A percentile compares a stretch with the other conserved stretches of the same genome.
These are phyloP conservation scores for Tetranychus piercei DNA, from an alignment of 2,888 invertebrate species.

Conservation along the genomic window DNA sequence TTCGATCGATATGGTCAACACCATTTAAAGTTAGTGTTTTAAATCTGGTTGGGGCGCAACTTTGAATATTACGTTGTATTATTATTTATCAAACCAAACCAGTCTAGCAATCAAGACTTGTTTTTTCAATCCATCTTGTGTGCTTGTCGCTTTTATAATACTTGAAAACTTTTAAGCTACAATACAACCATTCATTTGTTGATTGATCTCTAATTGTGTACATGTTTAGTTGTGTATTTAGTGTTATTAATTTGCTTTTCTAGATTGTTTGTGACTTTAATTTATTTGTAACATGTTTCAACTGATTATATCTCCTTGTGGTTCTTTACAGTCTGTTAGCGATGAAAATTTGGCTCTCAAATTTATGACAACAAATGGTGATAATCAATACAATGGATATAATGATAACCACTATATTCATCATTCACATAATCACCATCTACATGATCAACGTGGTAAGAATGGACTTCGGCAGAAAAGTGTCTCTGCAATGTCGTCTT, in stretches of 20 bases:
- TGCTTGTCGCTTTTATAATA: background rate
- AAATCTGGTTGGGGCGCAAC: background rate
- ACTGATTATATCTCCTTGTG: background rate
- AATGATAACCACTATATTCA: background rate
- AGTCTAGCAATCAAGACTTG: background rate
- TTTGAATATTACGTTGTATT: background rate
- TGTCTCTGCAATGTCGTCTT: conserved; percentile 1
- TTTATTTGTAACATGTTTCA: background rate
- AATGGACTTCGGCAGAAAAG: background rate
- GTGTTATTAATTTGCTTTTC: background rate
- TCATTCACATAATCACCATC: background rate
- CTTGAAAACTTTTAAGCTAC: background rate
- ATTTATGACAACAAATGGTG: conserved; percentile 6
- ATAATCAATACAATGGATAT: background rate
- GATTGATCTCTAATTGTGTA: background rate
- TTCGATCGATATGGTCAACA: background rate
- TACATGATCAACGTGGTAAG: background rate
- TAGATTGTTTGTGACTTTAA: background rate
- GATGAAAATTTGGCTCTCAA: conserved; percentile 20
- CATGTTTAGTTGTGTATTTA: background rate
- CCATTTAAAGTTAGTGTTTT: background rate
- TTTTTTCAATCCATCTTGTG: background rate
- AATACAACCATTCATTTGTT: background rate
- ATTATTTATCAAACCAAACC: background rate
- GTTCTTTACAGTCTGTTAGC: conserved; percentile 16